Conservation (phyloP, 2,113 vertebrate genomes). For the Poicephalus gulielmi region DNA sequence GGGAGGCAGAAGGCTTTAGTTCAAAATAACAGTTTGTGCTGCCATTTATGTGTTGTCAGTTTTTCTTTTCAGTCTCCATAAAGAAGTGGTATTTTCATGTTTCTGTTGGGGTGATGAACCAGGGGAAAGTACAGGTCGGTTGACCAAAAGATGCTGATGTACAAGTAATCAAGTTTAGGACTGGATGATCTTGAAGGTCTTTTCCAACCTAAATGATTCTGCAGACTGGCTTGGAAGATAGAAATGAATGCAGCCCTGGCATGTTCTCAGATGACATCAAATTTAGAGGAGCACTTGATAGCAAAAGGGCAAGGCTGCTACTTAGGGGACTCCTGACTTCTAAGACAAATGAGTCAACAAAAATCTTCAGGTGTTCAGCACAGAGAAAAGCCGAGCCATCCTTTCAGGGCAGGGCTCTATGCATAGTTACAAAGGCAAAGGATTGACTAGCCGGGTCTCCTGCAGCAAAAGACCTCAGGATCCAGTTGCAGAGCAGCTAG, state of each 20-base stretch:
- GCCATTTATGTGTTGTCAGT: neutral
- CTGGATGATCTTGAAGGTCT: neutral
- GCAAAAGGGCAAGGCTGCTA: neutral
- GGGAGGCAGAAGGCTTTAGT: neutral
- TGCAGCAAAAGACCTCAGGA: neutral
- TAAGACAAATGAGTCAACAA: neutral
- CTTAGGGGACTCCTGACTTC: neutral
- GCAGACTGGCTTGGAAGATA: neutral
- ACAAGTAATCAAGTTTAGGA: neutral
- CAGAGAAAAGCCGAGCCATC: neutral
- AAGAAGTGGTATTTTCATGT: neutral
- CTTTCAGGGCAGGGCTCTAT: neutral
- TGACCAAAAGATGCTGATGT: neutral
- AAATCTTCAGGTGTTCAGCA: neutral
- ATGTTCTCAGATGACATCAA: neutral
- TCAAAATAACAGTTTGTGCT: neutral
- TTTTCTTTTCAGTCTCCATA: neutral
- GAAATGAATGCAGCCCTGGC: neutral
- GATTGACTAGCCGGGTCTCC: neutral
- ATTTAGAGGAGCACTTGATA: neutral
- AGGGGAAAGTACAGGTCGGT: fast-evolving
- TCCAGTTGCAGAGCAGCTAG: neutral
- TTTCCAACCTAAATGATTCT: neutral
- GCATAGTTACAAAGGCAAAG: neutral
- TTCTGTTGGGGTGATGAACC: neutral